phyloP scores from a whole-genome alignment of 2,113 vertebrate genomes.

The Tylochromis polylepis region DNA sequence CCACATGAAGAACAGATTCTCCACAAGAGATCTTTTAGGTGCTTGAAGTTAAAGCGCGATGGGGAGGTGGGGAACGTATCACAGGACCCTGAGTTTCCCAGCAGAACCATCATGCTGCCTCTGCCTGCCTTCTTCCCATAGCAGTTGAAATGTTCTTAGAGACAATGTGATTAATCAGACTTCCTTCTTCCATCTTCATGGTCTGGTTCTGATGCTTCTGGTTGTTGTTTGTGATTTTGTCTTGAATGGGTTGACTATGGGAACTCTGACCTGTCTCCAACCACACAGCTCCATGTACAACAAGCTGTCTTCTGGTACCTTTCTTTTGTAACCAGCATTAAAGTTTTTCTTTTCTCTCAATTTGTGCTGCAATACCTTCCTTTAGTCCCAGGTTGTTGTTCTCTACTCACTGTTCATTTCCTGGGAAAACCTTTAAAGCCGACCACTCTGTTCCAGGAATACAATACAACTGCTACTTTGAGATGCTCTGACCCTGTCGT shows the following conservation, averaged over 20 bases:
- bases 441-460: neutral
- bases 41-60: neutral
- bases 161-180: too few relatives aligned
- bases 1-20: neutral
- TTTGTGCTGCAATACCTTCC: neutral
- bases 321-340: neutral
- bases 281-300: neutral
- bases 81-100: neutral
- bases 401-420: neutral
- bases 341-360: neutral
- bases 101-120: neutral
- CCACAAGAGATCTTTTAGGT: neutral
- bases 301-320: neutral
- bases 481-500: too few relatives aligned
- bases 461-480: neutral
- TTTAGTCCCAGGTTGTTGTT: neutral
- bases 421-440: neutral
- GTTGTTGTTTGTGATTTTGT: too few relatives aligned
- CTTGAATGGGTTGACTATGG: too few relatives aligned
- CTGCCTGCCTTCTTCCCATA: too few relatives aligned
- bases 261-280: neutral
- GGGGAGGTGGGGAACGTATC: neutral
- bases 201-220: too few relatives aligned
- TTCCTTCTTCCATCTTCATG: too few relatives aligned
- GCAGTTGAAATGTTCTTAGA: too few relatives aligned